Evolutionary conservation across 2,888 invertebrate genomes (phyloP).

Genomic region (Dorcus parallelipipedus): DNA sequence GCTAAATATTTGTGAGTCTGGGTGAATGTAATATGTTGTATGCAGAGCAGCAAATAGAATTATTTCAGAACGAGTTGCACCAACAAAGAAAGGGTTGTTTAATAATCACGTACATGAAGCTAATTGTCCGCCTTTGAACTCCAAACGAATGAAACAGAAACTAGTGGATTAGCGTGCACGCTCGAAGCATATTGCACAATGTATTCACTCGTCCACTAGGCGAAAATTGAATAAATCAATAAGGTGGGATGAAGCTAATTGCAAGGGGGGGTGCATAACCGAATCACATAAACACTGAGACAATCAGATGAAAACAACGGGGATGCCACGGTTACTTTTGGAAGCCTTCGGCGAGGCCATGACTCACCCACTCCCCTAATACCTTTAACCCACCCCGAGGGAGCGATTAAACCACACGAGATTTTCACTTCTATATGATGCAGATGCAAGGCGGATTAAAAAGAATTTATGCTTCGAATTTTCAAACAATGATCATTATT

Average conservation of each 20-base stretch:
- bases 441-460: conserved; percentile 21
- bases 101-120: too few relatives aligned
- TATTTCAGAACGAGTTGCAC: too few relatives aligned
- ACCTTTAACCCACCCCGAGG: conserved; percentile 34
- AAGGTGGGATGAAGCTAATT: conserved; percentile 28
- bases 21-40: too few relatives aligned
- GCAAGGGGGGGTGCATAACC: conserved; percentile 25
- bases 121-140: too few relatives aligned
- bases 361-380: conserved; percentile 32
- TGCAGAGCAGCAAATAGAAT: too few relatives aligned
- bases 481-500: not conserved
- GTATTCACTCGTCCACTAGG: not conserved
- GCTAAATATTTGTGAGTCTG: too few relatives aligned
- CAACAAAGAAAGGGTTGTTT: too few relatives aligned
- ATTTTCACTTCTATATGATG: conserved; percentile 20
- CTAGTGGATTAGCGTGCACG: too few relatives aligned
- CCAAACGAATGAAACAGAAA: too few relatives aligned
- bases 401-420: conserved; percentile 31
- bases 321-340: conserved; percentile 21
- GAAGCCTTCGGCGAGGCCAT: conserved; percentile 21
- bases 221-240: conserved; percentile 27
- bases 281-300: conserved; percentile 36
- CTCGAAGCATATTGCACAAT: too few relatives aligned
- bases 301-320: conserved; percentile 37
- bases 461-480: not conserved